Percentiles rank a stretch among this genome's conserved stretches.
These are phyloP conservation scores for Hybognathus amarus DNA, from an alignment of 2,797 vertebrate species.

Conservation along the genomic window DNA sequence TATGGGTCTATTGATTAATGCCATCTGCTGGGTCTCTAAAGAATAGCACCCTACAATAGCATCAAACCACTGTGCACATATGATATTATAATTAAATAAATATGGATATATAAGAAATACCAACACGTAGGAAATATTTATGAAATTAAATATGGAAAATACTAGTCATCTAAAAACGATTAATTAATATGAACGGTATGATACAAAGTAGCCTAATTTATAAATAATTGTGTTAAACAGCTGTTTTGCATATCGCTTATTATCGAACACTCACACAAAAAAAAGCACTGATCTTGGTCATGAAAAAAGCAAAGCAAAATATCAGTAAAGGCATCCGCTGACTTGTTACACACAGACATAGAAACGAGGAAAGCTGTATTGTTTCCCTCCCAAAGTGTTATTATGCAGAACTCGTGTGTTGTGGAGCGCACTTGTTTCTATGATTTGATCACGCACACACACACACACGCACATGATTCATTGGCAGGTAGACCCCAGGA, in stretches of 20 bases:
- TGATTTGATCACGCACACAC: constrained; percentile 40
- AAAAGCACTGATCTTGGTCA: background rate
- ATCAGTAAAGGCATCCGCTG: constrained; percentile 9
- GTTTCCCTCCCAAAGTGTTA: constrained; percentile 39
- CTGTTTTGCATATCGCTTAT: background rate
- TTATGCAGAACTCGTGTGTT: constrained; percentile 56
- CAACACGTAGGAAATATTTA: background rate
- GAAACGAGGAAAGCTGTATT: background rate
- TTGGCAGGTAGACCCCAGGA: constrained; percentile 69
- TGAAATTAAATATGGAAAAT: background rate
- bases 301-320: background rate
- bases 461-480: constrained; percentile 62
- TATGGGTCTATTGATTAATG: background rate
- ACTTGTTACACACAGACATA: constrained; percentile 15
- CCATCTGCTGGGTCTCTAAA: constrained; percentile 17
- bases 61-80: background rate
- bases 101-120: background rate
- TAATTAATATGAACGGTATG: background rate
- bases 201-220: background rate
- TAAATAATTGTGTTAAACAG: background rate
- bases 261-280: background rate
- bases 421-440: constrained; percentile 32
- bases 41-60: background rate
- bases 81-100: background rate
- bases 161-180: background rate